phyloP scores from a whole-genome alignment of 1,140 invertebrate genomes.

The Vanessa atalanta region DNA sequence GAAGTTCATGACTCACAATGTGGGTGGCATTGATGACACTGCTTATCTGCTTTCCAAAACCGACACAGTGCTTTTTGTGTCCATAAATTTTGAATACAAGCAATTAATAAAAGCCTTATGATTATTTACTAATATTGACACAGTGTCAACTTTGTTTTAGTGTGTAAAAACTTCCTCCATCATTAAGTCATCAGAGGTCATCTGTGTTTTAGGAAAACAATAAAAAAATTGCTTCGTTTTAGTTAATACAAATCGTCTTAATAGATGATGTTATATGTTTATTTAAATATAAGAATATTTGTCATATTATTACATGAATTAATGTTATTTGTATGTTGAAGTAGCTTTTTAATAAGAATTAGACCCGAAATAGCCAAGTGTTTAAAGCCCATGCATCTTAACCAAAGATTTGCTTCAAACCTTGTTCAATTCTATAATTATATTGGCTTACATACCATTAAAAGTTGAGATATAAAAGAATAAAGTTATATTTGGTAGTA shows the following conservation, averaged over 20 bases:
- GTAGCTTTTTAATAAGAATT: no score
- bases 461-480: no score
- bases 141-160: background rate
- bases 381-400: no score
- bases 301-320: background rate
- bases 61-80: background rate
- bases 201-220: background rate
- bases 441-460: no score
- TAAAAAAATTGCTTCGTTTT: background rate
- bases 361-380: no score
- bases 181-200: conserved; percentile 20
- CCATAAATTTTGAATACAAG: background rate
- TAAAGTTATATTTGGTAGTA: no score
- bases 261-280: background rate
- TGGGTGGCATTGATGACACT: conserved; percentile 50
- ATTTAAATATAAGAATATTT: background rate
- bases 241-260: background rate
- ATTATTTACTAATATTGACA: background rate
- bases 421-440: no score
- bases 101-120: background rate
- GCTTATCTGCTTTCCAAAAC: background rate
- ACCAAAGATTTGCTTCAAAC: no score
- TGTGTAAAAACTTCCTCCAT: conserved; percentile 1
- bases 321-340: no score
- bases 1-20: conserved; percentile 46